Base-by-base conservation (phyloP, 2,113 vertebrate genomes). In the Perccottus glenii region DNA sequence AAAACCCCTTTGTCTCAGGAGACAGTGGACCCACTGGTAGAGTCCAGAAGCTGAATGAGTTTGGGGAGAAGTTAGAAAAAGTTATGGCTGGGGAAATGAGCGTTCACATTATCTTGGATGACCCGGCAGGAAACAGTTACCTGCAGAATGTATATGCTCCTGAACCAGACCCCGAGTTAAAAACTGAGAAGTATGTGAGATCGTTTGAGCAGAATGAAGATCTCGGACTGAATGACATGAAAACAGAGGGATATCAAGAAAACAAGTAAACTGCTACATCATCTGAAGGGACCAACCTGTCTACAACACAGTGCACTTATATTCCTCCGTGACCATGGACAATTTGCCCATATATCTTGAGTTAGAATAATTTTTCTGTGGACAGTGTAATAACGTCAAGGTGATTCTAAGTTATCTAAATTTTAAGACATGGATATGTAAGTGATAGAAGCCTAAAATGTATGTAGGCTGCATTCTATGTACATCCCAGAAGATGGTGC, bases 81-180 rank as follows among this genome's bases (percentile, higher is more conserved):
- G 86, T 99, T 0, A 67, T 93, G 0, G 89, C 94, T 0, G 96
- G 94, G 5, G 87, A 91, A 59, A 52, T 83, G 44, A 62, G 87
- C 2, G 93, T 83, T 43, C 93, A 93, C 56, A 16, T 99, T 19
- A 9, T 98, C 64, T 89, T 99, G 86, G 93, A 99, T 16, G 98
- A 99, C 74, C 93, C 96, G 4, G 92, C 95, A 1, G 98, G 98
- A 49, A 99, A 99, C 91, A 99, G 98, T 89, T 99, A 98, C 40
- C 75, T 99, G 6, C 89, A 99, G 94, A 99, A 99, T 0, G 85
- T 96, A 0, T 98, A 96, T 0, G 97, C 96, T 0, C 98, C 98
- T 0, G 98, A 99, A 0, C 88, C 94, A 1, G 98, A 99, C 57
- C 97, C 97, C 0, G 94, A 97, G 88, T 90, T 99, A 93, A 89